These are phyloP conservation scores for Sebastes cheni DNA, from an alignment of 2,797 vertebrate species.

Conservation along the genomic window DNA sequence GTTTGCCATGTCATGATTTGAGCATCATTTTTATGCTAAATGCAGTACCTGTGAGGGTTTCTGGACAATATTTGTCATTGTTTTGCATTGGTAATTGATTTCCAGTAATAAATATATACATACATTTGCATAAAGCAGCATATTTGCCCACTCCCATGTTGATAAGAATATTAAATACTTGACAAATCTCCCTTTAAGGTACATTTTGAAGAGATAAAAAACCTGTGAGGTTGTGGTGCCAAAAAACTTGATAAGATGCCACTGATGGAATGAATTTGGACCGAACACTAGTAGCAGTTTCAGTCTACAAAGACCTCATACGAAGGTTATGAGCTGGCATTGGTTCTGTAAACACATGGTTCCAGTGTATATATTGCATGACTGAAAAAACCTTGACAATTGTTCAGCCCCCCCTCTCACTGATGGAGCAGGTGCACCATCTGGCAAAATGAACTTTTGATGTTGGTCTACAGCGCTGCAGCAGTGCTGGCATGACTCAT, in stretches of 20 bases:
- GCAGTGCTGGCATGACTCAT: slow-evolving; percentile 52
- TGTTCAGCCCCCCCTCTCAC: neutral
- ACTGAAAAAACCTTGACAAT: slow-evolving; percentile 35
- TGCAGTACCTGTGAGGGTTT: too few relatives aligned
- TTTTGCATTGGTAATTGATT: too few relatives aligned
- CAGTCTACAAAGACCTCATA: slow-evolving; percentile 7
- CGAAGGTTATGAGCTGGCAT: slow-evolving; percentile 33
- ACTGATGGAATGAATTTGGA: neutral
- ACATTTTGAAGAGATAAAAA: too few relatives aligned
- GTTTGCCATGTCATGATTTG: too few relatives aligned
- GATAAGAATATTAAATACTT: too few relatives aligned
- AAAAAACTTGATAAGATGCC: neutral
- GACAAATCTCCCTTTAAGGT: too few relatives aligned
- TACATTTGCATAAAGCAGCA: too few relatives aligned
- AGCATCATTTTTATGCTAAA: neutral
- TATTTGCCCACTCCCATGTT: too few relatives aligned
- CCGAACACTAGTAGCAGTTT: neutral
- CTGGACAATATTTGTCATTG: too few relatives aligned
- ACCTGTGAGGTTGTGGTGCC: neutral
- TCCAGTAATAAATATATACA: too few relatives aligned
- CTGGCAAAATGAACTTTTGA: slow-evolving; percentile 49
- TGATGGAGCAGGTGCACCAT: slow-evolving; percentile 72
- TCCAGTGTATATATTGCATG: slow-evolving; percentile 15
- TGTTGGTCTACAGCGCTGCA: slow-evolving; percentile 18
- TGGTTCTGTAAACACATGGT: slow-evolving; percentile 24